Evolutionary conservation across 2,797 vertebrate species (phyloP).

Genomic region (Hyperoplus lanceolatus): DNA sequence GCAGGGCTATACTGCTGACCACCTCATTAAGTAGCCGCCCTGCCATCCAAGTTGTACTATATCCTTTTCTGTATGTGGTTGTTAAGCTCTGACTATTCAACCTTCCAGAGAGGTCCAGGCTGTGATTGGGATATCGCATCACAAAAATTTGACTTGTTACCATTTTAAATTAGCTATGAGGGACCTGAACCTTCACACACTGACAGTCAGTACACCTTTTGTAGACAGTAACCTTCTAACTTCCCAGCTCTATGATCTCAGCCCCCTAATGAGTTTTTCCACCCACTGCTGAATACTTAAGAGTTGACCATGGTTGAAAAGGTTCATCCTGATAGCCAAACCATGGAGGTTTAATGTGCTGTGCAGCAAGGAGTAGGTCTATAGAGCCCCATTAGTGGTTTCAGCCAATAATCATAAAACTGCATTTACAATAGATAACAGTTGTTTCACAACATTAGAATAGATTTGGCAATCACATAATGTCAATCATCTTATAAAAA

Average conservation of each 20-base stretch:
- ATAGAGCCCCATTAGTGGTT: constrained; percentile 51
- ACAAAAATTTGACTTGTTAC: constrained; percentile 4
- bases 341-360: constrained; percentile 30
- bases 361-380: constrained; percentile 39
- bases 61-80: not conserved
- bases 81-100: not conserved
- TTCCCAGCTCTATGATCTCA: constrained; percentile 23
- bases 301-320: constrained; percentile 38
- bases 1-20: not conserved
- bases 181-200: not conserved
- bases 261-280: constrained; percentile 11
- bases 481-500: constrained; percentile 12
- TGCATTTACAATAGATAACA: constrained; percentile 35
- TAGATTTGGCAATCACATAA: constrained; percentile 23
- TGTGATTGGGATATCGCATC: not conserved
- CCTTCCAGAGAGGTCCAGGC: not conserved
- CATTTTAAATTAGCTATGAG: not conserved
- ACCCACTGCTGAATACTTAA: constrained; percentile 28
- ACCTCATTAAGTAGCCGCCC: not conserved
- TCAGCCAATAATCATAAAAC: constrained; percentile 54
- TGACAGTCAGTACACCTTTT: constrained; percentile 18
- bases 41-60: not conserved
- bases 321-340: constrained; percentile 32
- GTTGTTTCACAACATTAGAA: constrained; percentile 27
- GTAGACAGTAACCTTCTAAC: not conserved